Evolutionary conservation across 2,113 vertebrate species (phyloP).

Genomic region (Semnopithecus entellus): DNA sequence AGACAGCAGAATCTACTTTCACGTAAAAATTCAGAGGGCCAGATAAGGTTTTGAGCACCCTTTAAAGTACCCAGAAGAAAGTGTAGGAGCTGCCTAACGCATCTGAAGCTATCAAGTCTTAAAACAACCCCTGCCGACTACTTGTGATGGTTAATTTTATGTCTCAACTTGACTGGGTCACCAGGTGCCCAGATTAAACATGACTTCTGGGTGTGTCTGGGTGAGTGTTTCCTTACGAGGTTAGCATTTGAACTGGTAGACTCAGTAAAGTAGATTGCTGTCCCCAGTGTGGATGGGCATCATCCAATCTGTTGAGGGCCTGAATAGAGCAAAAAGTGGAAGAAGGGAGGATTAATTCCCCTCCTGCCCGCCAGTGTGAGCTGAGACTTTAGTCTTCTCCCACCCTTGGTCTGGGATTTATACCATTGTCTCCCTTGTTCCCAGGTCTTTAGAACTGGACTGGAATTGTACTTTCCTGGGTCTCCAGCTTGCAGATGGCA

Average conservation of each 20-base stretch:
- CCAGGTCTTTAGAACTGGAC: too few relatives aligned
- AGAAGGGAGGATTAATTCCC: background rate
- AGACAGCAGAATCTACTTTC: conserved; percentile 24
- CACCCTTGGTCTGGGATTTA: background rate
- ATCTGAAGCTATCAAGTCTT: background rate
- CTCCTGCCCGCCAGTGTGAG: background rate
- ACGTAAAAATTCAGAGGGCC: background rate
- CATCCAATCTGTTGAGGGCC: too few relatives aligned
- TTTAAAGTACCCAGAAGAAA: background rate
- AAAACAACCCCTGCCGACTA: background rate
- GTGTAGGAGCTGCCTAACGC: background rate
- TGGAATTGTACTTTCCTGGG: background rate
- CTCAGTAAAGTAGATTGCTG: background rate
- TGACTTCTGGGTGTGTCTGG: background rate
- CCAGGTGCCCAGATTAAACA: background rate
- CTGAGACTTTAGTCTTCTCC: background rate
- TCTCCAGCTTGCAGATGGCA: background rate
- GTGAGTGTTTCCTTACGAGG: background rate
- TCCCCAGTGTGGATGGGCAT: background rate
- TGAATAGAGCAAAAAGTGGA: background rate
- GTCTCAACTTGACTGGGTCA: background rate
- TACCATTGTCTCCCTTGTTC: background rate
- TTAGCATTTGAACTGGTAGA: background rate
- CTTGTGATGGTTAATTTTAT: background rate
- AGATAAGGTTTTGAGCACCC: background rate